phyloP scores from a whole-genome alignment of 2,888 invertebrate genomes.

The Formica aserva region DNA sequence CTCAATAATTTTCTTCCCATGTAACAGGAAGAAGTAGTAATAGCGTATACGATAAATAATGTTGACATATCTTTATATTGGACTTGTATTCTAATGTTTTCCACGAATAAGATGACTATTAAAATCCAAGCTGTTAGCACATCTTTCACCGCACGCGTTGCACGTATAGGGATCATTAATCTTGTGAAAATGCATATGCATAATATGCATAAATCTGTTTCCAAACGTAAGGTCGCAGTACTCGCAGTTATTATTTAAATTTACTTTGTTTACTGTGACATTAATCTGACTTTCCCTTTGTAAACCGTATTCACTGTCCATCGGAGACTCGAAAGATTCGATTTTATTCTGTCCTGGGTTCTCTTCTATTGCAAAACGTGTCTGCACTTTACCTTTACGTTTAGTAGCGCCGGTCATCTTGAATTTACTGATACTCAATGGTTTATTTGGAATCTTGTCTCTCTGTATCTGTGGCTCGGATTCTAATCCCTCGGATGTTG shows the following conservation, averaged over 20 bases:
- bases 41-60: background rate
- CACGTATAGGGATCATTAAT: constrained; percentile 1
- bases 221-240: background rate
- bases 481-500: background rate
- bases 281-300: background rate
- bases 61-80: background rate
- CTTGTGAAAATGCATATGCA: background rate
- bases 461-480: background rate
- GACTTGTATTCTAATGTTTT: background rate
- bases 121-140: background rate
- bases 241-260: background rate
- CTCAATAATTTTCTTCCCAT: background rate
- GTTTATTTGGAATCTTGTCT: background rate
- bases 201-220: background rate
- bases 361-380: background rate
- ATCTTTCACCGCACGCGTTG: background rate
- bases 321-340: background rate
- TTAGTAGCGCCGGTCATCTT: background rate
- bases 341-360: background rate
- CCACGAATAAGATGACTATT: background rate
- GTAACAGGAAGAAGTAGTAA: background rate
- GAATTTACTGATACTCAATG: background rate
- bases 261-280: background rate
- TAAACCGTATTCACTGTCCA: background rate
- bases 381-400: background rate